These are phyloP conservation scores for Corythaeola cristata DNA, from an alignment of 2,113 vertebrate species.

Conservation along the genomic window DNA sequence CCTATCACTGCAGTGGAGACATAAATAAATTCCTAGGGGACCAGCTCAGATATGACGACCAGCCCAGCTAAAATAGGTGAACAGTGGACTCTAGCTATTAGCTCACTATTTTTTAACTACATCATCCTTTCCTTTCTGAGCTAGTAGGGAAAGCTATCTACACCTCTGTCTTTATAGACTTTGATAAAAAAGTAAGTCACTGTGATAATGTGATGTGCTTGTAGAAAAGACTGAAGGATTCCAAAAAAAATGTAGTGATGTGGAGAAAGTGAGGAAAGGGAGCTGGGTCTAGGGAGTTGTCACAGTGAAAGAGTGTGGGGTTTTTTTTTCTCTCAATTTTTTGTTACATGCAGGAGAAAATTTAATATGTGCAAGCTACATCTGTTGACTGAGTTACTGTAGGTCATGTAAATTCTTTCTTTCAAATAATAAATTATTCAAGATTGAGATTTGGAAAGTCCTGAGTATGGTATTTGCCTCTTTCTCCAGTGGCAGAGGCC, in stretches of 20 bases:
- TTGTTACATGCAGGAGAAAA: neutral
- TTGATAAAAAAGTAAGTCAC: neutral
- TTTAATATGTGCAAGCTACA: neutral
- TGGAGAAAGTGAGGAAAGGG: neutral
- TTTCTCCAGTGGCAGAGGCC: neutral
- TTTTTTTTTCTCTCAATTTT: neutral
- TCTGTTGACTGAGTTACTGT: neutral
- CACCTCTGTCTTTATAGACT: neutral
- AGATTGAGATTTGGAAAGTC: neutral
- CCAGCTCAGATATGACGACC: neutral
- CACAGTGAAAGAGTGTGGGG: neutral
- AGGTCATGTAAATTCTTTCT: neutral
- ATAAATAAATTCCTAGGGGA: neutral
- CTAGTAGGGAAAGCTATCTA: neutral
- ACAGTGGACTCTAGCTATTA: neutral
- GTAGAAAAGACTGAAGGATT: neutral
- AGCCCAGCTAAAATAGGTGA: neutral
- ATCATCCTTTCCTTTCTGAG: neutral
- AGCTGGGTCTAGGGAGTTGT: neutral
- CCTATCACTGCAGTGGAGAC: neutral
- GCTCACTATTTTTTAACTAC: neutral
- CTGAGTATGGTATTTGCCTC: neutral
- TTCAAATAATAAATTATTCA: constrained; percentile 14
- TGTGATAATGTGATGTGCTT: neutral
- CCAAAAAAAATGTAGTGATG: neutral